Conservation (phyloP, 2,797 vertebrate genomes). For the Telmatherina bonti region DNA sequence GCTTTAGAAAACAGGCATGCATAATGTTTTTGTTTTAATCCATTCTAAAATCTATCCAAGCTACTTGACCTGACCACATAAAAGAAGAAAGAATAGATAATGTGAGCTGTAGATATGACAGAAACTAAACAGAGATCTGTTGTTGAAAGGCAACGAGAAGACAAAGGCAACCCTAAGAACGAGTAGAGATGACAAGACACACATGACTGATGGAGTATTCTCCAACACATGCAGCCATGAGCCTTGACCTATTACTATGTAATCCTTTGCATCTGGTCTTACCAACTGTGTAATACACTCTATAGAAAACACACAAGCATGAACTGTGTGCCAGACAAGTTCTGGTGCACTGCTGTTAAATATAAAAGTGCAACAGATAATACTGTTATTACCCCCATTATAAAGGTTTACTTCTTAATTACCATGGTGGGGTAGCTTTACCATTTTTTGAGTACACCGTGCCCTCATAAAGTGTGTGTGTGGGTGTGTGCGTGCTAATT, state of each 20-base stretch:
- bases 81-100: conserved; percentile 30
- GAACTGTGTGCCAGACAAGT: not conserved
- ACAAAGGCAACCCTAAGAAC: conserved; percentile 35
- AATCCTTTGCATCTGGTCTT: conserved; percentile 61
- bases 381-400: conserved; percentile 47
- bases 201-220: conserved; percentile 47
- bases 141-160: conserved; percentile 27
- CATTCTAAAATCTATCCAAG: conserved; percentile 36
- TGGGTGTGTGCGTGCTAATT: conserved; percentile 52
- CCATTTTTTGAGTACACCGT: conserved; percentile 23
- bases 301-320: not conserved
- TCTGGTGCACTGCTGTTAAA: not conserved
- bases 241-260: conserved; percentile 40
- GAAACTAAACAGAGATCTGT: conserved; percentile 4
- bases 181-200: conserved; percentile 34
- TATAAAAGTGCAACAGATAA: conserved; percentile 35
- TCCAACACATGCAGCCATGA: conserved; percentile 34
- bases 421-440: conserved; percentile 28
- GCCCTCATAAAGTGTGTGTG: conserved; percentile 14
- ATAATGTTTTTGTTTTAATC: conserved; percentile 39
- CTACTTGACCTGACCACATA: conserved; percentile 48
- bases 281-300: conserved; percentile 20
- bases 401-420: conserved; percentile 30
- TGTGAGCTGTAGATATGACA: not conserved
- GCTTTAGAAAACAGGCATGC: conserved; percentile 3